Evolutionary conservation across 2,113 vertebrate species (phyloP).

Genomic region (Chloropsis cyanopogon): DNA sequence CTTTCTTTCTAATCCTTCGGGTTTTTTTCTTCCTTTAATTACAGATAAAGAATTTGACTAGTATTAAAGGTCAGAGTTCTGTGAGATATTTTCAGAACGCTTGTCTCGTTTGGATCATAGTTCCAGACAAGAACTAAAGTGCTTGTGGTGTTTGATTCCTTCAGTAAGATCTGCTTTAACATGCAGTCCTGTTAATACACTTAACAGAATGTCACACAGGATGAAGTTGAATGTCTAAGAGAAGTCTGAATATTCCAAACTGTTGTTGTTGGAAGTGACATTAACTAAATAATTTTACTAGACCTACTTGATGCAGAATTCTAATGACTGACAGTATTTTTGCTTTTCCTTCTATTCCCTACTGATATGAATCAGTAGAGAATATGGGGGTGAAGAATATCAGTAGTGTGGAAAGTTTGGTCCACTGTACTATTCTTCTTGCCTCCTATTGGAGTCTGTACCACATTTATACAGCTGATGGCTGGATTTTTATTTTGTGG

Average conservation of each 20-base stretch:
- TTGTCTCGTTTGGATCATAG: background rate
- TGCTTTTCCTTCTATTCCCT: background rate
- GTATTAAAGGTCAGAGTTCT: background rate
- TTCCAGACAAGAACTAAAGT: background rate
- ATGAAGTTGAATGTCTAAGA: background rate
- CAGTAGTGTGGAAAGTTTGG: background rate
- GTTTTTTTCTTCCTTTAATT: background rate
- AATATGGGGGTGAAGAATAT: background rate
- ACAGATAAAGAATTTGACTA: background rate
- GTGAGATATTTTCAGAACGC: background rate
- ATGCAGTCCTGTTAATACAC: background rate
- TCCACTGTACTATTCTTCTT: background rate
- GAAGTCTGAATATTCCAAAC: background rate
- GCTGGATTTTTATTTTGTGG: background rate
- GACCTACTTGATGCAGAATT: background rate
- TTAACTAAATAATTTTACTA: background rate
- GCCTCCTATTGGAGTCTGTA: background rate
- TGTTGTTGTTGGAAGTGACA: background rate
- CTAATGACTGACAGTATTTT: background rate
- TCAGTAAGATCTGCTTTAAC: background rate
- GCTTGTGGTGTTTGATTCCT: background rate
- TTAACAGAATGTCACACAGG: background rate
- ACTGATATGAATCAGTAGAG: background rate
- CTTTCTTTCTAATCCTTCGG: background rate
- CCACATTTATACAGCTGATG: background rate